A percentile compares a stretch with the other conserved stretches of the same genome.
These are phyloP conservation scores for Hirundichthys speculiger DNA, from an alignment of 2,113 vertebrate genomes.

Conservation along the genomic window DNA sequence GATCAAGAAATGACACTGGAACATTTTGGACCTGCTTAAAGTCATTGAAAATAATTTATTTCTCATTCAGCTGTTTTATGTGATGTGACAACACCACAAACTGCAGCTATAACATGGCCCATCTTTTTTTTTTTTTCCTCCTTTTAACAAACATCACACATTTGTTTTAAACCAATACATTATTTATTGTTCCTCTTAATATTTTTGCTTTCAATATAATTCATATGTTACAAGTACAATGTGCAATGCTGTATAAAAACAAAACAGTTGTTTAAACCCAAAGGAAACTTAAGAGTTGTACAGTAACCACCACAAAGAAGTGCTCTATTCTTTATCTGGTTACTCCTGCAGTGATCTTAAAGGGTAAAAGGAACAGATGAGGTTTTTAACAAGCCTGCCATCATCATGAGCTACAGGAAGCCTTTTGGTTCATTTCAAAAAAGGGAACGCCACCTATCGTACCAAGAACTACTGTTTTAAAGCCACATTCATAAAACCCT, in stretches of 20 bases:
- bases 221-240: slow-evolving; percentile 81
- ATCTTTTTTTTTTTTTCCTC: not conserved
- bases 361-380: slow-evolving; percentile 67
- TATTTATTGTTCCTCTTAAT: slow-evolving; percentile 78
- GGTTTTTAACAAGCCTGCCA: slow-evolving; percentile 62
- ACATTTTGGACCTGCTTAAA: slow-evolving; percentile 48
- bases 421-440: slow-evolving; percentile 44
- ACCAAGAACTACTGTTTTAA: too few species aligned
- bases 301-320: slow-evolving; percentile 72
- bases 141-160: slow-evolving; percentile 49
- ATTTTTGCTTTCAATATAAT: slow-evolving; percentile 76
- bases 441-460: not conserved
- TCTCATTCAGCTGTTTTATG: slow-evolving; percentile 30
- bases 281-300: slow-evolving; percentile 74
- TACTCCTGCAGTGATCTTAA: slow-evolving; percentile 71
- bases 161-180: slow-evolving; percentile 75
- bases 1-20: slow-evolving; percentile 41
- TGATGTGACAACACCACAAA: slow-evolving; percentile 36
- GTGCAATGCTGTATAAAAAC: slow-evolving; percentile 82
- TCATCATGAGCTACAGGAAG: slow-evolving; percentile 24
- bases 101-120: slow-evolving; percentile 24
- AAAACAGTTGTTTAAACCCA: slow-evolving; percentile 75
- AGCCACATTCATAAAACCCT: too few species aligned
- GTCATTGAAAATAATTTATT: slow-evolving; percentile 62
- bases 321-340: slow-evolving; percentile 68